Percentiles rank a stretch among this genome's conserved stretches.
phyloP scores from a whole-genome alignment of 1,140 invertebrate genomes.

The Nephila pilipes region DNA sequence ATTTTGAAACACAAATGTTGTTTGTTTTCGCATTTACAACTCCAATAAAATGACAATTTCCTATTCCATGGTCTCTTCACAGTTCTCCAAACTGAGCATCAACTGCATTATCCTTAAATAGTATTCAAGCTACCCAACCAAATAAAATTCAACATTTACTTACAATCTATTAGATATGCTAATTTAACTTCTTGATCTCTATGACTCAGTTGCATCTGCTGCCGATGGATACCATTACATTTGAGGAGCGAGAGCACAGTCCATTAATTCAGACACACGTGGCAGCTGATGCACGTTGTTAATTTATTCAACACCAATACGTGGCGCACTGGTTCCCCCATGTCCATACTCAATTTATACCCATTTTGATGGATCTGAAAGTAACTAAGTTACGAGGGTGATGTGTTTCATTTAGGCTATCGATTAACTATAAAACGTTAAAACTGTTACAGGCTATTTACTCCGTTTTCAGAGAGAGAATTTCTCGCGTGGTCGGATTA shows the following conservation, averaged over 20 bases:
- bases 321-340: background rate
- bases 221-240: background rate
- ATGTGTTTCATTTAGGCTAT: constrained; percentile 40
- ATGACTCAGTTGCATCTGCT: background rate
- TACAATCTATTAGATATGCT: constrained; percentile 28
- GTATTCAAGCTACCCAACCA: background rate
- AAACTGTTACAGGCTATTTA: constrained; percentile 43
- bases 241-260: background rate
- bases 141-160: background rate
- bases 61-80: too few species aligned
- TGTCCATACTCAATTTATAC: constrained; percentile 1
- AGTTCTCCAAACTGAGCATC: too few species aligned
- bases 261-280: constrained; percentile 24
- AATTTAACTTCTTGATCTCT: constrained; percentile 30
- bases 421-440: constrained; percentile 38
- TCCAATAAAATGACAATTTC: too few species aligned
- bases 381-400: constrained; percentile 17
- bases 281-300: background rate
- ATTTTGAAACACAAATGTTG: too few species aligned
- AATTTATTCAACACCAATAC: constrained; percentile 40
- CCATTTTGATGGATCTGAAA: constrained; percentile 46
- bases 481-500: constrained; percentile 12
- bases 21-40: too few species aligned
- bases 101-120: background rate
- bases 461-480: background rate